phyloP scores from a whole-genome alignment of 2,797 vertebrate genomes.

The Carcharodon carcharias region DNA sequence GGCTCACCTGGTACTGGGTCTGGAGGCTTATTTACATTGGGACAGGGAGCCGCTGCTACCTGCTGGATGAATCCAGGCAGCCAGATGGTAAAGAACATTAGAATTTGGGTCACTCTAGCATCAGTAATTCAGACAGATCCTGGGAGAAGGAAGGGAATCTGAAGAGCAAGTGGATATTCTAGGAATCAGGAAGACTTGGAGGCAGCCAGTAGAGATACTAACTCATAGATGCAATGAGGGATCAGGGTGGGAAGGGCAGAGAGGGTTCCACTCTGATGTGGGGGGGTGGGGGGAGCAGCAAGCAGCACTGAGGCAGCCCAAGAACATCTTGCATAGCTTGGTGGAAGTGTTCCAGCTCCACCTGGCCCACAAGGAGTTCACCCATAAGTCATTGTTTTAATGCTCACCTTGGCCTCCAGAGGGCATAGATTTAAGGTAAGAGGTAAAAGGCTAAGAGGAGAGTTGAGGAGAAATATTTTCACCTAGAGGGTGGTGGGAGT shows the following conservation, averaged over 20 bases:
- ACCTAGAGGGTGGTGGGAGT: too few relatives aligned
- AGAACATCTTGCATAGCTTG: neutral
- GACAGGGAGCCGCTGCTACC: neutral
- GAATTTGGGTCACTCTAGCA: neutral
- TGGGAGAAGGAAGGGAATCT: neutral
- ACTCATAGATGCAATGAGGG: too few relatives aligned
- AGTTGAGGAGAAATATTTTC: too few relatives aligned
- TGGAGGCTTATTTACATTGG: neutral
- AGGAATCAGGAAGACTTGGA: neutral
- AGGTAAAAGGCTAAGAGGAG: too few relatives aligned
- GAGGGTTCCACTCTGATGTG: too few relatives aligned
- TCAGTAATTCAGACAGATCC: neutral
- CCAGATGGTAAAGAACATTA: neutral
- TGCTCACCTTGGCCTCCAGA: neutral
- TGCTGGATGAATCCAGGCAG: neutral
- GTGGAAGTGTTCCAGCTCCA: neutral
- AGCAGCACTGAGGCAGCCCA: neutral
- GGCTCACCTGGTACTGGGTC: neutral
- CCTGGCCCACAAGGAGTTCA: neutral
- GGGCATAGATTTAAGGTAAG: too few relatives aligned
- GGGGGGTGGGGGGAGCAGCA: too few relatives aligned
- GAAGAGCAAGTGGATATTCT: neutral
- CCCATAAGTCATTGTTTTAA: neutral
- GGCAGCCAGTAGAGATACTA: neutral
- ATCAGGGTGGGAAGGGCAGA: too few relatives aligned